A percentile compares a stretch with the other conserved stretches of the same genome.
Conservation (phyloP, 2,797 vertebrate species). For the Buphagus erythrorhynchus region DNA sequence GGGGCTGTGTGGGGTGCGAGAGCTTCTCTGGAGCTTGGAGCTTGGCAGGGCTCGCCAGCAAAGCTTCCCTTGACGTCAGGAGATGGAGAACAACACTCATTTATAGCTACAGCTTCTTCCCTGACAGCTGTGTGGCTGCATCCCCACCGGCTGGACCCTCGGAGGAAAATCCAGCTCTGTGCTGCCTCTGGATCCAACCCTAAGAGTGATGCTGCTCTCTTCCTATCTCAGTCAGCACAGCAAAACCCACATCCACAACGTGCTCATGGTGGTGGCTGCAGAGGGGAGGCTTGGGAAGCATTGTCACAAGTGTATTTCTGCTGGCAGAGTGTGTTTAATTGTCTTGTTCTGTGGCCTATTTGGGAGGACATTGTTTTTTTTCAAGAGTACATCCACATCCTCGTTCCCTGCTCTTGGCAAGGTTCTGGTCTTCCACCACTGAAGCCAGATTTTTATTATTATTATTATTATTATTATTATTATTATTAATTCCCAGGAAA, state of each 20-base stretch:
- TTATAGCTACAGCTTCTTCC: slow-evolving; percentile 48
- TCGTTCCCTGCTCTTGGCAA: neutral
- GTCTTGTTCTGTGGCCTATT: neutral
- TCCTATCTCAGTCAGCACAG: neutral
- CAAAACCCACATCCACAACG: fast-evolving
- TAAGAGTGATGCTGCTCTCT: neutral
- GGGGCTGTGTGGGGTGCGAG: slow-evolving; percentile 42
- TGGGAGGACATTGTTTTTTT: neutral
- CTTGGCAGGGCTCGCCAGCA: neutral
- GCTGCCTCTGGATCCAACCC: neutral
- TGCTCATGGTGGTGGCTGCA: neutral
- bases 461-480: neutral
- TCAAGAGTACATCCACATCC: neutral
- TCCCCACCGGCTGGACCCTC: neutral
- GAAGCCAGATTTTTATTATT: neutral
- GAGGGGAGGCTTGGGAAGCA: neutral
- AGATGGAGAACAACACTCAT: slow-evolving; percentile 40
- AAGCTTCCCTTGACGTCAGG: slow-evolving; percentile 52
- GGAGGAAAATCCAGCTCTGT: neutral
- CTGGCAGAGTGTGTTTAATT: neutral
- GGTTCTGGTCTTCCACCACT: neutral
- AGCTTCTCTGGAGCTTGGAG: neutral
- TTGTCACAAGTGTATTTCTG: neutral
- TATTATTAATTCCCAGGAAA: neutral
- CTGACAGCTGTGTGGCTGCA: slow-evolving; percentile 1